Evolutionary conservation across 2,797 vertebrate genomes (phyloP), one percentile per base, ranked within the genome.

Genomic region (Dicrostonyx torquatus): DNA sequence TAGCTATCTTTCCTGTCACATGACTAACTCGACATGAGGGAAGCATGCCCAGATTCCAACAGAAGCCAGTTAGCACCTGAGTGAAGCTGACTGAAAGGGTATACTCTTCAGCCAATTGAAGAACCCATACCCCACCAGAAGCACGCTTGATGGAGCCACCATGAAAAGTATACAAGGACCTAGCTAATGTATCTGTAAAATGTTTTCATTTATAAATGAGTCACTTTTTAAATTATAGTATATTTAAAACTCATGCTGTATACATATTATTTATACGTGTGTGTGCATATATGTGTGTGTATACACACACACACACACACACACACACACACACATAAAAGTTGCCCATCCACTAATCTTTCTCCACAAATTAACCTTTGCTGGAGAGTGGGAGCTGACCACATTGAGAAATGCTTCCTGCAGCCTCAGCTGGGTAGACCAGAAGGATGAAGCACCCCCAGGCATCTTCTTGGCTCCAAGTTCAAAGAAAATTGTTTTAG

Each of bases 1-100:
- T 66, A 76, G 91, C n/a, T 80, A 60, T 87, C 84, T 48, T 82
- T 87, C 75, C 70, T 94, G 60, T 92, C 80, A 79, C 43, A 34
- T 11, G 43, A 40, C 86, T 50, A 58, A 60, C 37, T 88, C 62
- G 45, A 87, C 60, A 75, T 15, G 84, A 62, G 20, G 82, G 50
- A 80, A 85, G 24, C 37, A 11, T 8, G 66, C 60, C 94, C 66
- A 66, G 1, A 55, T 70, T 77, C 64, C 91, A 85, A 11, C 26
- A 89, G 79, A n/a, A 76, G 29, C 58, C 88, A 87, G 70, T 68
- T 70, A 79, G 60, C 17, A 43, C 60, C 55, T 34, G 66, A 43
- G 45, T 5, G 3, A 72, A 87, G 50, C 3, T 89, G 34, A 4
- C 3, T 50, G 34, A 73, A n/a, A 13, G n/a, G 11, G 9, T 60